phyloP scores from a whole-genome alignment of 2,113 vertebrate genomes.

The Phylloscopus trochiloides region DNA sequence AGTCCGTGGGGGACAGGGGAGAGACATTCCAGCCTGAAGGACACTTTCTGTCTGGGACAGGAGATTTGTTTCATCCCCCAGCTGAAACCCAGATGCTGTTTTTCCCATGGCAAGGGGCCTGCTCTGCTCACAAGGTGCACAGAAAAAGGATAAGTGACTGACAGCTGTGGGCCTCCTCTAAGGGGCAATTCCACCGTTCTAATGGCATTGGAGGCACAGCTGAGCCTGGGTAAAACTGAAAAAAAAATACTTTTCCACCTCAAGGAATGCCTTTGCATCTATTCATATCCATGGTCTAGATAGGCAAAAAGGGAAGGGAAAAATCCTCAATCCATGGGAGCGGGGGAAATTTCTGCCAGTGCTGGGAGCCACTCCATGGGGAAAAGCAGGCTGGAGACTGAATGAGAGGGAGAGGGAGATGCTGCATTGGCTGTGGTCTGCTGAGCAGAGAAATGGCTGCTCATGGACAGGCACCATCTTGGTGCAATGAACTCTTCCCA shows the following conservation, averaged over 20 bases:
- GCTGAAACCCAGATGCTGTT: not conserved
- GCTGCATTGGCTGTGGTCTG: too few species aligned
- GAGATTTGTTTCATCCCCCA: not conserved
- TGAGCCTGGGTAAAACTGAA: not conserved
- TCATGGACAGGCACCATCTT: too few species aligned
- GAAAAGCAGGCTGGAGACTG: not conserved
- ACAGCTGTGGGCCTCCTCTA: not conserved
- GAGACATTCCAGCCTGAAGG: not conserved
- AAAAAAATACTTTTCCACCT: not conserved
- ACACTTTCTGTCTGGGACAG: not conserved
- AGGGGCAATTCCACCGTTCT: rapidly evolving
- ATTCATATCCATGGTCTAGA: not conserved
- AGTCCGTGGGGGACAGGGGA: rapidly evolving
- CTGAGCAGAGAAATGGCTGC: too few species aligned
- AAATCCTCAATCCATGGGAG: not conserved
- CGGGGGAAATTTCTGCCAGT: not conserved
- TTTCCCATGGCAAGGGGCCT: not conserved
- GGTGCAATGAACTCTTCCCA: too few species aligned
- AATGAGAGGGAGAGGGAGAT: too few species aligned
- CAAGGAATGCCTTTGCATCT: not conserved
- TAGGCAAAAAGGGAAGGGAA: not conserved
- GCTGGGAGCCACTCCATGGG: not conserved
- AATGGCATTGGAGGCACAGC: not conserved
- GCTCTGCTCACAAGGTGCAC: not conserved
- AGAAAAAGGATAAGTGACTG: rapidly evolving